These are phyloP conservation scores for Cisticola juncidis DNA, from an alignment of 2,113 vertebrate genomes.

Conservation along the genomic window DNA sequence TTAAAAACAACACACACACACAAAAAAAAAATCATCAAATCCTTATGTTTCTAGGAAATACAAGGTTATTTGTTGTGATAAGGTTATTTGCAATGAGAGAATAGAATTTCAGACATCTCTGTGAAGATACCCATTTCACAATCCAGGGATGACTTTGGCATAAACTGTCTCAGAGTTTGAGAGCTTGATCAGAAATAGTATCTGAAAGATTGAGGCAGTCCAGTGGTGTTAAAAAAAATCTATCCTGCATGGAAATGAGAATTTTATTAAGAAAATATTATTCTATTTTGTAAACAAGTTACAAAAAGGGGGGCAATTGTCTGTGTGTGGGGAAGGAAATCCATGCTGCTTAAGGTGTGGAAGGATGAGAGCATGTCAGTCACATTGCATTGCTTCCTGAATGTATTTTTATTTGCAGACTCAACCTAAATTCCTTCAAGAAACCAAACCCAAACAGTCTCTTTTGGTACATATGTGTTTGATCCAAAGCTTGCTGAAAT, in stretches of 20 bases:
- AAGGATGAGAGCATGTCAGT: background rate
- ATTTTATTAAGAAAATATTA: background rate
- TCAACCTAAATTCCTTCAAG: background rate
- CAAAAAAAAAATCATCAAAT: background rate
- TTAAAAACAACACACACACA: background rate
- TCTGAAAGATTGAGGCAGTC: background rate
- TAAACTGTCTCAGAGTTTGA: background rate
- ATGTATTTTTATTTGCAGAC: background rate
- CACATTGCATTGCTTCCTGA: background rate
- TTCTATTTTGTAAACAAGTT: background rate
- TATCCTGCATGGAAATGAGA: background rate
- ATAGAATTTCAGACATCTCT: background rate
- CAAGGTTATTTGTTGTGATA: background rate
- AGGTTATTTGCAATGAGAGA: background rate
- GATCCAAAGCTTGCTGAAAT: background rate
- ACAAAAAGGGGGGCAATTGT: background rate
- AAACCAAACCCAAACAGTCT: background rate
- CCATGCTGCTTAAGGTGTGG: background rate
- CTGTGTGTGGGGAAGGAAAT: background rate
- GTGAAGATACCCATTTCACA: background rate
- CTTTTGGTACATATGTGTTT: background rate
- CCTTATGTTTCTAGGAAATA: background rate
- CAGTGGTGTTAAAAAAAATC: background rate
- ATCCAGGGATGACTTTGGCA: background rate
- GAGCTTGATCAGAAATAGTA: background rate